Percentiles rank a stretch among this genome's conserved stretches.
Conservation (phyloP, 2,888 invertebrate species). For the Vesta saturnalis region DNA sequence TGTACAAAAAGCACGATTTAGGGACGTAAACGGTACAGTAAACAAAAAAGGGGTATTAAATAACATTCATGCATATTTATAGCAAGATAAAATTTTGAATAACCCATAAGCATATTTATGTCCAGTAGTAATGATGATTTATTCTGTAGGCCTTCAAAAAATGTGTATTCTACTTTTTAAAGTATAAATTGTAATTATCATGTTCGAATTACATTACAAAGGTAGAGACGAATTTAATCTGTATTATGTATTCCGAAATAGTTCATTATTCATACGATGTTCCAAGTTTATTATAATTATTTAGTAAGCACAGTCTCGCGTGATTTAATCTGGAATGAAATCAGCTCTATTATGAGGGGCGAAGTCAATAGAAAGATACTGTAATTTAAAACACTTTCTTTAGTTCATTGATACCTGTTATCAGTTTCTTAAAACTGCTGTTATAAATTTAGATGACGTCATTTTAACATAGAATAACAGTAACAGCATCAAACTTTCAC, state of each 20-base stretch:
- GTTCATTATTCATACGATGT: too few relatives aligned
- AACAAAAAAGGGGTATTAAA: slow-evolving; percentile 28
- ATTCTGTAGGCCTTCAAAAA: not conserved
- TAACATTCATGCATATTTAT: slow-evolving; percentile 28
- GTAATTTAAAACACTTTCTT: slow-evolving; percentile 41
- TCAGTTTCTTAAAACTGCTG: slow-evolving; percentile 33
- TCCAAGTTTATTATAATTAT: slow-evolving; percentile 37
- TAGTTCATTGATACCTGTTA: slow-evolving; percentile 38
- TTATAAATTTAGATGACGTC: slow-evolving; percentile 29
- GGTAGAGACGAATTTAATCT: too few relatives aligned
- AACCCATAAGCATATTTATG: slow-evolving; percentile 12
- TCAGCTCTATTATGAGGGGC: slow-evolving; percentile 37
- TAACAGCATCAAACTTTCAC: slow-evolving; percentile 16
- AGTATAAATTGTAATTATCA: not conserved
- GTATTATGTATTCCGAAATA: too few relatives aligned
- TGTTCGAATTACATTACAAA: too few relatives aligned
- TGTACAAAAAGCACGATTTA: slow-evolving; percentile 20
- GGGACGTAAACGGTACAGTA: slow-evolving; percentile 22
- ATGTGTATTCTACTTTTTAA: not conserved
- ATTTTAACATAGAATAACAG: slow-evolving; percentile 29
- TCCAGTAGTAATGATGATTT: not conserved
- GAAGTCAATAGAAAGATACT: slow-evolving; percentile 35
- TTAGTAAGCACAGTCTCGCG: slow-evolving; percentile 36
- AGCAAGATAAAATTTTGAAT: slow-evolving; percentile 21
- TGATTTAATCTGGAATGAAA: slow-evolving; percentile 40